Conservation (phyloP, 2,797 vertebrate genomes). For the Ptychobarbus kaznakovi region DNA sequence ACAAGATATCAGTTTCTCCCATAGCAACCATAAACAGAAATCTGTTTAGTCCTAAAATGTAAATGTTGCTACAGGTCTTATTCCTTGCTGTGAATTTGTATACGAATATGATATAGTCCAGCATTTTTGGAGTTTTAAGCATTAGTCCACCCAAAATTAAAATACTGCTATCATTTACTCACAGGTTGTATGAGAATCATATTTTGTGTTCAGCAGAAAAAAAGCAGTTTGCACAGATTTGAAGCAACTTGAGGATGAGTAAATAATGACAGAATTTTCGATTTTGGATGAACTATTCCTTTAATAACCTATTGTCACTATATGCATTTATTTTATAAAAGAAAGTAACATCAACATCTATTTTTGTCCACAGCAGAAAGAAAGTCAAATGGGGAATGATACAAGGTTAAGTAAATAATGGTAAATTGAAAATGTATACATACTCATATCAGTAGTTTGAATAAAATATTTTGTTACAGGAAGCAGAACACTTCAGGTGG, state of each 20-base stretch:
- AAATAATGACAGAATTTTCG: not conserved
- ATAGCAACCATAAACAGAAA: not conserved
- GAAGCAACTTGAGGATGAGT: not conserved
- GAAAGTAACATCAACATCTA: not conserved
- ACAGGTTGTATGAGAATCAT: not conserved
- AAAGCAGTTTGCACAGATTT: not conserved
- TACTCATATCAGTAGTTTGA: not conserved
- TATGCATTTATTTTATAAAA: not conserved
- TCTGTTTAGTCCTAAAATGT: not conserved
- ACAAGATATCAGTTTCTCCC: not conserved
- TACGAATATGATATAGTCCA: not conserved
- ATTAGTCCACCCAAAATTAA: not conserved
- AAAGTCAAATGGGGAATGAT: not conserved
- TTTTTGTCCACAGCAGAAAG: not conserved
- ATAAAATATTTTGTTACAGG: not conserved
- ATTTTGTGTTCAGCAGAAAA: not conserved
- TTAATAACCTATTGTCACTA: not conserved
- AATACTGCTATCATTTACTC: not conserved
- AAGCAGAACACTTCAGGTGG: not conserved
- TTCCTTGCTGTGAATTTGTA: not conserved
- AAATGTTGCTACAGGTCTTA: not conserved
- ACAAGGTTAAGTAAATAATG: not conserved
- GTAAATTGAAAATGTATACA: not conserved
- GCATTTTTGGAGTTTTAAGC: not conserved
- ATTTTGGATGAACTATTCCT: not conserved